Base-by-base conservation (phyloP, 2,113 vertebrate genomes). In the Micromys minutus region DNA sequence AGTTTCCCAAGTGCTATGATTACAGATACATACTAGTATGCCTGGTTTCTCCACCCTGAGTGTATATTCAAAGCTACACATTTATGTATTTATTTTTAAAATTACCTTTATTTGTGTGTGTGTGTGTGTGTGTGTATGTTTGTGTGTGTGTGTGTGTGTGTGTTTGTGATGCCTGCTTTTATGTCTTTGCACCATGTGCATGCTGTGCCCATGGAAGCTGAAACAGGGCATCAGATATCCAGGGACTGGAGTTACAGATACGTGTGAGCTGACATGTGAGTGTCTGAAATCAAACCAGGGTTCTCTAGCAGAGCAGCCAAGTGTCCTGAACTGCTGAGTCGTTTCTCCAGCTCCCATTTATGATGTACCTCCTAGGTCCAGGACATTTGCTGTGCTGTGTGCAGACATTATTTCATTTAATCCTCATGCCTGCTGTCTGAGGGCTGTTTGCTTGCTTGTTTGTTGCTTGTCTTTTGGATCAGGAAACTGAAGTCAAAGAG, bases 1-100 rank as follows among this genome's bases (percentile, higher is more conserved):
- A 63, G 47, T 7, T n/a, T 67, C 84, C 34, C 63, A 69, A 52
- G 31, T 50, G 84, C 21, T n/a, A 3, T 50, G 45, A 71, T 69
- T 24, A 29, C 22, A 29, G 19, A 22, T n/a, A 1, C 26, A 26
- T 16, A 87, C 59, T 11, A 87, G 45, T 26, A 36, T n/a, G 65
- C 13, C 12, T 55, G 45, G 22, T 47, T 71, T 87, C 29, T 29
- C 47, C 19, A 52, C 31, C 50, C 5, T 61, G 72, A 81, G 11
- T 57, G 93, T 96, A 12, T 77, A 86, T 72, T 93, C n/a, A 80
- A 90, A 95, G 45, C 52, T 76, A 59, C 12, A 9, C 7, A 90
- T 24, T 90, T 52, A 84, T 17, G 84, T 55, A 11, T 57, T 81
- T 59, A 24, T 7, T 39, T 81, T 59, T 39, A 11, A 59, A 81